Base-by-base conservation (phyloP, 2,888 invertebrate species). In the Leptogaster cylindrica region DNA sequence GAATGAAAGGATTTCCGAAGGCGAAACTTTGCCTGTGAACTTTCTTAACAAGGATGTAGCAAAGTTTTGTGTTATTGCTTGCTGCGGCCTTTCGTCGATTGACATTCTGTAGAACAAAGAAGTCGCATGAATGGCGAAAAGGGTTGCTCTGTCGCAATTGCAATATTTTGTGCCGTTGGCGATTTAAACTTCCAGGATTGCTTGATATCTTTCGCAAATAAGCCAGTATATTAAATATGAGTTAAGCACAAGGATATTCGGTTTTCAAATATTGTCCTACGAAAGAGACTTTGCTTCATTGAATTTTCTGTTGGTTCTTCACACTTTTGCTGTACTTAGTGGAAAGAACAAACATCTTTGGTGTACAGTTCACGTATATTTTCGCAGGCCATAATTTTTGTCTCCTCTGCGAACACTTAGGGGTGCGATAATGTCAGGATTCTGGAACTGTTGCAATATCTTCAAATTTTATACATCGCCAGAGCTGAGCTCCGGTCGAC, bases 371-470 rank as follows among this genome's bases (percentile, higher is more conserved):
- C 31, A 18, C 20, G 2, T 20, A 18, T 55, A 10, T 36, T 20
- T 36, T 39, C 39, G 33, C 4, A 8, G 39, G 39, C 20, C 14
- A 55, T 55, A 55, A 55, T 55, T 55, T 55, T 55, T 55, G 55
- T 36, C 55, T 55, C 39, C 39, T 55, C 55, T 55, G 55, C 31
- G 55, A 39, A 36, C 39, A 36, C 55, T 55, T 20, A 16, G n/a
- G 36, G 36, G 10, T 55, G 12, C 18, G 55, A 55, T 55, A 55
- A 55, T 55, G 55, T 55, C 55, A 55, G 55, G 55, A 55, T 55
- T 55, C 31, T 55, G 23, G 16, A 55, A 25, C 39, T 55, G n/a
- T 23, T 36, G 33, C 36, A 23, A 55, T 36, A 36, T 55, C 23
- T n/a, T 36, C n/a, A 18, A 23, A 10, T n/a, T 36, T 55, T 33